A percentile compares a stretch with the other conserved stretches of the same genome.
phyloP scores from a whole-genome alignment of 30 jellyfish, hydroid and myxozoan species.

The Hydra vulgaris region DNA sequence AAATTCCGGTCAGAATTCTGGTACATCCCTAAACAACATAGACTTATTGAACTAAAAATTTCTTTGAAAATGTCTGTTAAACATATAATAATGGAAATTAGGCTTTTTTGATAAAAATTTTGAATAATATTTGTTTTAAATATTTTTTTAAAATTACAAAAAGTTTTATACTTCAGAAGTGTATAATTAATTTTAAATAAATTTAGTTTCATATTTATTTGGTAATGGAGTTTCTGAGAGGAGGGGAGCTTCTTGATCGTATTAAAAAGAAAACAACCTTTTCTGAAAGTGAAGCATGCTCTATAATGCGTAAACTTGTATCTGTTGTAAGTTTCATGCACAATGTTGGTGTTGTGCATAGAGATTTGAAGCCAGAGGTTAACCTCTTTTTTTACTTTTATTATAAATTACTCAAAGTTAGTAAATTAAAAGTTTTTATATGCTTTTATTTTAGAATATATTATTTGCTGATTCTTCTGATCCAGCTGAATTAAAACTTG shows the following conservation, averaged over 20 bases:
- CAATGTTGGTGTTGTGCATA: conserved; percentile 81
- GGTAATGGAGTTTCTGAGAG: conserved; percentile 67
- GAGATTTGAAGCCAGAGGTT: conserved; percentile 96
- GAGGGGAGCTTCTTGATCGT: conserved; percentile 88
- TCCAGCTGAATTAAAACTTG: conserved; percentile 77
- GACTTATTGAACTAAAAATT: too few relatives aligned
- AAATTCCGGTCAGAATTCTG: too few relatives aligned
- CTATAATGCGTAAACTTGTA: conserved; percentile 52
- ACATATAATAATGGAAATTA: too few relatives aligned
- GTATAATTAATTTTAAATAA: too few relatives aligned
- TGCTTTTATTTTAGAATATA: conserved; percentile 39
- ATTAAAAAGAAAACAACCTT: conserved; percentile 57
- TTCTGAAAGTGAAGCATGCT: conserved; percentile 86
- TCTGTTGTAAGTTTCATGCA: conserved; percentile 89
- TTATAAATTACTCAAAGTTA: background rate
- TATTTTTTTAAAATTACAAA: too few relatives aligned
- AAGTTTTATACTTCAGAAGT: too few relatives aligned
- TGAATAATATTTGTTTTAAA: too few relatives aligned
- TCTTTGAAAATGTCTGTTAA: too few relatives aligned
- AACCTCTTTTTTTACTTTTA: background rate
- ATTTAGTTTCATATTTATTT: conserved; percentile 68
- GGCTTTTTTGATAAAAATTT: too few relatives aligned
- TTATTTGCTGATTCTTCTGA: conserved; percentile 67
- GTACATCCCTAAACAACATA: too few relatives aligned
- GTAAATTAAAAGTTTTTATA: background rate